phyloP scores from a whole-genome alignment of 2,888 invertebrate species.

The Lasioglossum lativentre region DNA sequence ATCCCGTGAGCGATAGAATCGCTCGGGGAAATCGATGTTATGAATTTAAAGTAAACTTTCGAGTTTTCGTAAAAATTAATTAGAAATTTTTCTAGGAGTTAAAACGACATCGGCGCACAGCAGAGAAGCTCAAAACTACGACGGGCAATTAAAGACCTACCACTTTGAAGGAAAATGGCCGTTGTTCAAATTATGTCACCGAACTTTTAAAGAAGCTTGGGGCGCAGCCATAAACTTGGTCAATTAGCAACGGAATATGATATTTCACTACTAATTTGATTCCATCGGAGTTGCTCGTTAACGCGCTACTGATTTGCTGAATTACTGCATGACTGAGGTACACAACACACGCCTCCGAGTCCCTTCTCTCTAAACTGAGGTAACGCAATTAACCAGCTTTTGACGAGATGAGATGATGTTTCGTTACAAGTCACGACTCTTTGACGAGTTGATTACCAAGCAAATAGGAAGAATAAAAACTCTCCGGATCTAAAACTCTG shows the following conservation, averaged over 20 bases:
- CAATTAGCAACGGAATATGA: constrained; percentile 52
- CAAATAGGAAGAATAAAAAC: not conserved
- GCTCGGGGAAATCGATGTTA: not conserved
- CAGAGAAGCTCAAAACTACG: not conserved
- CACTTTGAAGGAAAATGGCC: constrained; percentile 4
- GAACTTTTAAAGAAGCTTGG: constrained; percentile 37
- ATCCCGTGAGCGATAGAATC: not conserved
- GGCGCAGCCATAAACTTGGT: constrained; percentile 50
- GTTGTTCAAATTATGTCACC: constrained; percentile 21
- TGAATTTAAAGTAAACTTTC: not conserved
- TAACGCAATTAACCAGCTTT: constrained; percentile 39
- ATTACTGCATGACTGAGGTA: constrained; percentile 42
- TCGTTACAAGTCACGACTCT: constrained; percentile 13
- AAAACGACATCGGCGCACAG: not conserved
- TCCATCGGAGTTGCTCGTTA: constrained; percentile 54
- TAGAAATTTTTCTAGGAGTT: not conserved
- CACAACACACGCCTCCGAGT: not conserved
- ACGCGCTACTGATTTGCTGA: constrained; percentile 44
- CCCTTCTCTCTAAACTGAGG: constrained; percentile 9
- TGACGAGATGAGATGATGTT: constrained; percentile 15
- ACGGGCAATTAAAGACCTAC: not conserved
- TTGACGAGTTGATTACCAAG: not conserved
- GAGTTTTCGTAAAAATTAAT: constrained; percentile 11
- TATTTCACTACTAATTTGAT: constrained; percentile 55
- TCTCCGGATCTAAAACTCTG: not conserved